phyloP scores from a whole-genome alignment of 2,888 invertebrate genomes.

The Trichogramma evanescens region DNA sequence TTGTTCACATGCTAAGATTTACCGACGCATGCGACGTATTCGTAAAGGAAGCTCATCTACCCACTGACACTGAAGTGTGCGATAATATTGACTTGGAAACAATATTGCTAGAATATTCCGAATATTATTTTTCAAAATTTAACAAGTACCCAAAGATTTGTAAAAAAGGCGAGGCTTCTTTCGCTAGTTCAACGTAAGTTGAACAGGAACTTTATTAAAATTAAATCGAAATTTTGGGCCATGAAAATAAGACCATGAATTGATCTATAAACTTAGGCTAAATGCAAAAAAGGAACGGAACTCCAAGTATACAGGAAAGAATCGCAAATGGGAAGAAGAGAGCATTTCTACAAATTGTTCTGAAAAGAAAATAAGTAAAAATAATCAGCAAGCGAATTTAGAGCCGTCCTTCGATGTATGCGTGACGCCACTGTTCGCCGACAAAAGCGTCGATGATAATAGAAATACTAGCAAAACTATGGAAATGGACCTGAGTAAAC shows the following conservation, averaged over 20 bases:
- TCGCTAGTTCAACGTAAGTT: constrained; percentile 5
- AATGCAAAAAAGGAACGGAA: constrained; percentile 20
- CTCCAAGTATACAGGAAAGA: constrained; percentile 14
- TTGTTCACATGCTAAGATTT: constrained; percentile 43
- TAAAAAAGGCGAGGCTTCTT: constrained; percentile 49
- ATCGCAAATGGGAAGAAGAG: constrained; percentile 20
- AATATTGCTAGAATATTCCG: constrained; percentile 81
- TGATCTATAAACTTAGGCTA: no score
- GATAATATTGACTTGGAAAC: constrained; percentile 88
- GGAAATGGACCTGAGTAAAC: constrained; percentile 12
- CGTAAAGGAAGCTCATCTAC: constrained; percentile 65
- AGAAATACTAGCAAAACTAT: constrained; percentile 7
- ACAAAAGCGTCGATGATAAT: constrained; percentile 20
- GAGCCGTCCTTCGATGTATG: constrained; percentile 28
- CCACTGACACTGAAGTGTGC: constrained; percentile 67
- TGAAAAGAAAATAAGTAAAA: constrained; percentile 17
- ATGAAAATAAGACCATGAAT: no score
- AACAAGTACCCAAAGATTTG: constrained; percentile 79
- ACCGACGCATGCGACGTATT: constrained; percentile 59
- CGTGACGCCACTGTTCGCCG: constrained; percentile 29
- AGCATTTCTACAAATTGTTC: constrained; percentile 18
- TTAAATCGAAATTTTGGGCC: no score
- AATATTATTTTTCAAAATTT: constrained; percentile 78
- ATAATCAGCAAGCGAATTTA: constrained; percentile 2
- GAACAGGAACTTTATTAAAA: not conserved